Evolutionary conservation across 1,140 invertebrate genomes (phyloP).

Genomic region (Drosophila grimshawi): DNA sequence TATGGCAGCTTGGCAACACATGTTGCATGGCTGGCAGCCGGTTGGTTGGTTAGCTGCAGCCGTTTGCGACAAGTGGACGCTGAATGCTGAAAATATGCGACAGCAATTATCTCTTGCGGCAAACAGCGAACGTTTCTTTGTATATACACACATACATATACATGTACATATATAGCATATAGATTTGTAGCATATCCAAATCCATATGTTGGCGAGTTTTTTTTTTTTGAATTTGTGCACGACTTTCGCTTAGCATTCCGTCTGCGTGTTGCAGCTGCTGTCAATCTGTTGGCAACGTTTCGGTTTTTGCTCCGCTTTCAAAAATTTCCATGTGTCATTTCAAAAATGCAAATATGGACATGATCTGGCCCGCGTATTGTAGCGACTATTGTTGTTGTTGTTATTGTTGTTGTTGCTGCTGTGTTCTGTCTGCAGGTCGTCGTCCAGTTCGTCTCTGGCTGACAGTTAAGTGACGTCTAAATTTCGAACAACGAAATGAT

Average conservation of each 20-base stretch:
- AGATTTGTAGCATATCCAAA: slow-evolving; percentile 50
- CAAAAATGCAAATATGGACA: slow-evolving; percentile 83
- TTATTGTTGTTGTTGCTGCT: slow-evolving; percentile 19
- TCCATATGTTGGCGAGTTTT: slow-evolving; percentile 55
- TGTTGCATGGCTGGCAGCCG: slow-evolving; percentile 52
- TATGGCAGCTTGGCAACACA: slow-evolving; percentile 65
- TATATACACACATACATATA: neutral
- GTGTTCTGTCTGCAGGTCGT: slow-evolving; percentile 15
- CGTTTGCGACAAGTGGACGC: slow-evolving; percentile 66
- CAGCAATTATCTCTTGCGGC: slow-evolving; percentile 75
- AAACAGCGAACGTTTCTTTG: slow-evolving; percentile 26
- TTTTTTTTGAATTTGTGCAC: slow-evolving; percentile 63
- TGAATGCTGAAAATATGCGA: slow-evolving; percentile 73
- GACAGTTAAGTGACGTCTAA: slow-evolving; percentile 80
- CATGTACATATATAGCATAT: slow-evolving; percentile 35
- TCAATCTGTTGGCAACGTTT: slow-evolving; percentile 76
- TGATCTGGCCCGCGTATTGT: slow-evolving; percentile 59
- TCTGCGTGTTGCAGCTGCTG: slow-evolving; percentile 74
- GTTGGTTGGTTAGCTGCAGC: slow-evolving; percentile 5
- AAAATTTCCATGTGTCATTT: slow-evolving; percentile 83
- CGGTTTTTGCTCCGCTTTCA: slow-evolving; percentile 59
- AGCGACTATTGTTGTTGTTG: slow-evolving; percentile 23
- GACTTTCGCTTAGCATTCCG: slow-evolving; percentile 76
- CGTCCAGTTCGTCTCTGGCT: slow-evolving; percentile 50
- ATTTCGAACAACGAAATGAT: slow-evolving; percentile 80